phyloP scores from a whole-genome alignment of 2,888 invertebrate species.

The Asteroscopus sphinx region DNA sequence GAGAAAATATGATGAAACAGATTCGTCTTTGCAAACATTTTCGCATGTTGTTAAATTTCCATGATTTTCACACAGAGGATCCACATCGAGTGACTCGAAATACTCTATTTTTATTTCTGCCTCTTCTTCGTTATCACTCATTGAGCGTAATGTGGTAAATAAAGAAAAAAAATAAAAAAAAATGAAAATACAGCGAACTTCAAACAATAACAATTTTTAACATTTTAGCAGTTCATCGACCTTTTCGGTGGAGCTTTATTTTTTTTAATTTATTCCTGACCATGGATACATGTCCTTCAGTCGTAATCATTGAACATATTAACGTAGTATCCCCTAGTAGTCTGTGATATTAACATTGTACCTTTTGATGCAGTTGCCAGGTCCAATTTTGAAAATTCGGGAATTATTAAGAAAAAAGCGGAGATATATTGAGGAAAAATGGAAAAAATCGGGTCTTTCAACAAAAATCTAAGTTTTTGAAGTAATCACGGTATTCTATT shows the following conservation, averaged over 20 bases:
- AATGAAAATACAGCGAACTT: conserved; percentile 18
- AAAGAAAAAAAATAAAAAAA: conserved; percentile 1
- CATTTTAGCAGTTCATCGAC: conserved; percentile 31
- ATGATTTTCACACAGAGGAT: conserved; percentile 58
- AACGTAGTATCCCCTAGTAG: too few species aligned
- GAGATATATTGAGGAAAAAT: too few species aligned
- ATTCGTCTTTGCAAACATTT: conserved; percentile 1
- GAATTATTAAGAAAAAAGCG: too few species aligned
- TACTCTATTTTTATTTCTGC: conserved; percentile 73
- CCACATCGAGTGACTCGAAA: conserved; percentile 59
- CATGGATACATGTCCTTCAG: too few species aligned
- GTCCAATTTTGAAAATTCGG: too few species aligned
- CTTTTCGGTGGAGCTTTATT: conserved; percentile 28
- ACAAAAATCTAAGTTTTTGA: too few species aligned
- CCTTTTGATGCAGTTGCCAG: too few species aligned
- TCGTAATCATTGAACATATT: too few species aligned
- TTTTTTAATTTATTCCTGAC: too few species aligned
- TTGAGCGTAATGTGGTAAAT: conserved; percentile 8
- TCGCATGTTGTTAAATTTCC: not conserved
- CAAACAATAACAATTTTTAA: conserved; percentile 41
- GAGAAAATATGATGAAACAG: conserved; percentile 2
- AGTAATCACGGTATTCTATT: too few species aligned
- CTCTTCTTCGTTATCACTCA: conserved; percentile 53
- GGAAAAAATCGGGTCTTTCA: too few species aligned
- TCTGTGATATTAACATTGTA: too few species aligned